Evolutionary conservation across 2,797 vertebrate species (phyloP).

Genomic region (Graptemys geographica): DNA sequence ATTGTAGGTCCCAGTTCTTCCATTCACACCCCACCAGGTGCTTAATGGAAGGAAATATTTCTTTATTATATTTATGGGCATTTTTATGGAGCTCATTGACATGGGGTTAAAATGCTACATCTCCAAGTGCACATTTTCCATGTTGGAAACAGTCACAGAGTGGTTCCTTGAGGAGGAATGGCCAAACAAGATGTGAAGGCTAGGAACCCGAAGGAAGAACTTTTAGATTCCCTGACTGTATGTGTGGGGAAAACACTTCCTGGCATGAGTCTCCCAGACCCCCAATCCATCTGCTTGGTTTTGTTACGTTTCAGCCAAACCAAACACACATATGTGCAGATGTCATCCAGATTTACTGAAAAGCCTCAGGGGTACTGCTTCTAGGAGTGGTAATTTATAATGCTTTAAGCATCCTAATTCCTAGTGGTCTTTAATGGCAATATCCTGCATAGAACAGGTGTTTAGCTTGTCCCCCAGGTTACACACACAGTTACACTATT

Average conservation of each 20-base stretch:
- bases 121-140: background rate
- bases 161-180: background rate
- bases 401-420: background rate
- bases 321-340: fast-evolving
- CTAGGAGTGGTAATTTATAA: background rate
- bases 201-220: background rate
- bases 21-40: background rate
- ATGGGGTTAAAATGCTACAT: background rate
- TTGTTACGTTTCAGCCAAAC: background rate
- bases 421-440: background rate
- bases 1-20: background rate
- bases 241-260: background rate
- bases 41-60: background rate
- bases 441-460: background rate
- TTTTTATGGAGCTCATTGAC: background rate
- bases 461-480: background rate
- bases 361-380: background rate
- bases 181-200: background rate
- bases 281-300: background rate
- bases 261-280: background rate
- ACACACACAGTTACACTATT: background rate
- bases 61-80: background rate
- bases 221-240: background rate
- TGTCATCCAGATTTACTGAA: background rate
- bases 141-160: background rate